phyloP scores from a whole-genome alignment of 2,888 invertebrate species.

The Nomada hirtipes region DNA sequence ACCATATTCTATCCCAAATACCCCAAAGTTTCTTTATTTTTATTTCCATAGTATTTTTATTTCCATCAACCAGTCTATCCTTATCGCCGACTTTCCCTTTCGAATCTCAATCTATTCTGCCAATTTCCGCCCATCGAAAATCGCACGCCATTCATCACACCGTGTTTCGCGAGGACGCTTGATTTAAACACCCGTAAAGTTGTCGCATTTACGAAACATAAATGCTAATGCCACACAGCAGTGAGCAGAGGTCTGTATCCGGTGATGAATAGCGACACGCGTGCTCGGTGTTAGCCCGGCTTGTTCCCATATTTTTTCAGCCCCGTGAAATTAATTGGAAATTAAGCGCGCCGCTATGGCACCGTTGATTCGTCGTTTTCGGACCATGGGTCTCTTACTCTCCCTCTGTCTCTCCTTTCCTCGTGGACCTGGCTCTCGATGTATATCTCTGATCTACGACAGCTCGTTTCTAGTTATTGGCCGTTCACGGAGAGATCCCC shows the following conservation, averaged over 20 bases:
- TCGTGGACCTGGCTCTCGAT: conserved; percentile 27
- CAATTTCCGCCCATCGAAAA: neutral
- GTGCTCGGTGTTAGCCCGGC: conserved; percentile 73
- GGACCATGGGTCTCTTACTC: neutral
- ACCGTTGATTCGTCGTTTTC: conserved; percentile 56
- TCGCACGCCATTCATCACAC: conserved; percentile 15
- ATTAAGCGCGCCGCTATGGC: conserved; percentile 69
- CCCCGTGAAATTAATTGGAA: conserved; percentile 78
- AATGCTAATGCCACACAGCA: conserved; percentile 72
- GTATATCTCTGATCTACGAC: conserved; percentile 62
- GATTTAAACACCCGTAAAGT: conserved; percentile 70
- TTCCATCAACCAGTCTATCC: too few species aligned
- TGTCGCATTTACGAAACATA: conserved; percentile 72
- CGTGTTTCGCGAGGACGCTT: conserved; percentile 18
- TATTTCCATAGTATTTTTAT: too few species aligned
- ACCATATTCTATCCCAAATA: neutral
- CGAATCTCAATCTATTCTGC: neutral
- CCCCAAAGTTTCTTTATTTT: neutral
- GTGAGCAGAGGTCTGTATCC: conserved; percentile 23
- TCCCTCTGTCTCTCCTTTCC: neutral
- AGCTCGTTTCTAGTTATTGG: conserved; percentile 59
- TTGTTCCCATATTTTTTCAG: conserved; percentile 75
- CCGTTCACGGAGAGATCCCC: conserved; percentile 37
- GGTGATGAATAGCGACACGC: conserved; percentile 76
- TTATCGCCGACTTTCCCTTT: neutral